Evolutionary conservation across 2,113 vertebrate species (phyloP).

Genomic region (Ramphastos sulfuratus): DNA sequence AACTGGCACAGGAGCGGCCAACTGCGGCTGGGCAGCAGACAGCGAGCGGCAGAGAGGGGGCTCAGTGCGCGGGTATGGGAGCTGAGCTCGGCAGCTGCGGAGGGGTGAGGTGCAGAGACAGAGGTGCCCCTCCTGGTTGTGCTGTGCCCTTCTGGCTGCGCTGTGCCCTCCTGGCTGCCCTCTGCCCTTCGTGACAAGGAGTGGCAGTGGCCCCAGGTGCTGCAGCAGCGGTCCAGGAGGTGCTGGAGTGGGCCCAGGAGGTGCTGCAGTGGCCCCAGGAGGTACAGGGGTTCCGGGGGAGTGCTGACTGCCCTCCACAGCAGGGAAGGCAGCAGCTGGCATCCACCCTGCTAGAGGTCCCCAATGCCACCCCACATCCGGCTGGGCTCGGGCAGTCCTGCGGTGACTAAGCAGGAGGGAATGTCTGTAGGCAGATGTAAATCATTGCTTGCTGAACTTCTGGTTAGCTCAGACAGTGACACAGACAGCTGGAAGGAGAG

Average conservation of each 20-base stretch:
- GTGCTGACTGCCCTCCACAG: background rate
- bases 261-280: background rate
- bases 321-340: background rate
- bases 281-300: background rate
- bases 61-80: background rate
- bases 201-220: background rate
- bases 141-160: too few species aligned
- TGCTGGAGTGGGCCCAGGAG: background rate
- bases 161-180: background rate
- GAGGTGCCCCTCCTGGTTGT: too few species aligned
- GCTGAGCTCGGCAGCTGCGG: background rate
- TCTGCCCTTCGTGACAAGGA: background rate
- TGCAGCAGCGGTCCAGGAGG: fast-evolving
- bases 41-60: background rate
- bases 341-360: background rate
- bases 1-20: too few species aligned
- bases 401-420: background rate
- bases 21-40: background rate
- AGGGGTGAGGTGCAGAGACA: too few species aligned
- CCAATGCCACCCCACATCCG: fast-evolving
- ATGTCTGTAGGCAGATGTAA: background rate
- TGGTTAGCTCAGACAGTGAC: background rate
- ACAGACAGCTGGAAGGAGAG: background rate
- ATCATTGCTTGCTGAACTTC: background rate
- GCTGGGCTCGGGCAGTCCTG: background rate